A percentile compares a stretch with the other conserved stretches of the same genome.
Evolutionary conservation across 2,113 vertebrate species (phyloP).

Genomic region (Orcinus orca): DNA sequence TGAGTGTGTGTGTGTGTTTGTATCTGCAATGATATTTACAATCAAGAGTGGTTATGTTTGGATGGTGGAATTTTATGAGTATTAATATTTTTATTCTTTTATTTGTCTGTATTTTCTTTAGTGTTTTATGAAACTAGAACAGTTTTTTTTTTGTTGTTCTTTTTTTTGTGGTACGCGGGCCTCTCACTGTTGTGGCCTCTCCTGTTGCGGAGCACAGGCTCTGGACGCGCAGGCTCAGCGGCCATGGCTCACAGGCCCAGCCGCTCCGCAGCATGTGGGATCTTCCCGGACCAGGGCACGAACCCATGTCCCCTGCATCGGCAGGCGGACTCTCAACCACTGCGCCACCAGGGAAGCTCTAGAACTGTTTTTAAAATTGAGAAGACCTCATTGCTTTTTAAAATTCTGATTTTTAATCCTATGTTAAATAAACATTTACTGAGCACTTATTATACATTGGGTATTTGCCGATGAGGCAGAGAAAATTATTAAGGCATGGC

Average conservation of each 20-base stretch:
- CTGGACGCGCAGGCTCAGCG: too few species aligned
- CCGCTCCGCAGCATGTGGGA: too few species aligned
- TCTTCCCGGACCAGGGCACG: too few species aligned
- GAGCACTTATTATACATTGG: background rate
- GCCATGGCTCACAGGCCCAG: too few species aligned
- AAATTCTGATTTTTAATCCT: conserved; percentile 34
- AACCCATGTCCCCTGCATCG: too few species aligned
- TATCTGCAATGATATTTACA: background rate
- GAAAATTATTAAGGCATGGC: background rate
- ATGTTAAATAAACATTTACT: background rate
- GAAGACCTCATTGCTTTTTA: background rate
- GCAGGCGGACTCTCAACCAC: too few species aligned
- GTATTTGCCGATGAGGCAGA: background rate
- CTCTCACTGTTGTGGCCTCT: too few species aligned
- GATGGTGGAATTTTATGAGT: background rate
- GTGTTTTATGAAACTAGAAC: background rate
- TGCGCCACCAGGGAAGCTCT: too few species aligned
- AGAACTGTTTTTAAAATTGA: background rate
- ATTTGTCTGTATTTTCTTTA: background rate
- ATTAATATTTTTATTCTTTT: background rate
- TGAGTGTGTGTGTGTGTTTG: background rate
- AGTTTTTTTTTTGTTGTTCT: background rate
- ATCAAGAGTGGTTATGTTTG: background rate
- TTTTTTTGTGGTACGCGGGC: too few species aligned
- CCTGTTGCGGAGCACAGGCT: too few species aligned